Evolutionary conservation across 2,113 vertebrate species (phyloP).

Genomic region (Pedionomus torquatus): DNA sequence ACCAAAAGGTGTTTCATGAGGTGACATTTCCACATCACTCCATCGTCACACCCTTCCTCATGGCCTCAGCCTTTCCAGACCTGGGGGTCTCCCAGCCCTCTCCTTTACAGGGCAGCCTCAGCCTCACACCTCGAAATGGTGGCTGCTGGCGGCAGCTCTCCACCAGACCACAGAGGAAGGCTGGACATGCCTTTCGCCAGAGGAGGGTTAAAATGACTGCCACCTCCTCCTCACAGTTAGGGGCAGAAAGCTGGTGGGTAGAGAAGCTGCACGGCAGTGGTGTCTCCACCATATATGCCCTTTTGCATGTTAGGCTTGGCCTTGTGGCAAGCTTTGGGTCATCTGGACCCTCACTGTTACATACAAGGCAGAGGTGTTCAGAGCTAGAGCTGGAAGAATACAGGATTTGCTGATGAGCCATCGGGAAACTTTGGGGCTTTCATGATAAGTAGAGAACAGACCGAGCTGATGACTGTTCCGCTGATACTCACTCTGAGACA

Average conservation of each 20-base stretch:
- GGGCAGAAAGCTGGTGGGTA: neutral
- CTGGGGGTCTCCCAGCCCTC: neutral
- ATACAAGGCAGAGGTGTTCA: neutral
- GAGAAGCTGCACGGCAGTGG: fast-evolving
- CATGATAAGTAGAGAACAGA: neutral
- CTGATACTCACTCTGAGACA: neutral
- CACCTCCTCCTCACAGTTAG: neutral
- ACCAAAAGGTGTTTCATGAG: conserved; percentile 36
- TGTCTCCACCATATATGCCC: fast-evolving
- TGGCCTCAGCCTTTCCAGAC: neutral
- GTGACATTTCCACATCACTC: neutral
- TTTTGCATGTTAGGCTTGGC: neutral
- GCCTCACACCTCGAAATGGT: neutral
- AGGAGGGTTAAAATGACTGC: neutral
- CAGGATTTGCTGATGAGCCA: neutral
- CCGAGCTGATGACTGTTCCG: neutral
- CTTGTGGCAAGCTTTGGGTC: neutral
- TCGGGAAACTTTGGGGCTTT: neutral
- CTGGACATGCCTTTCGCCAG: neutral
- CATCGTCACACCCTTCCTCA: neutral
- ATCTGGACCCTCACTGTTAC: fast-evolving
- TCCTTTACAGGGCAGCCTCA: neutral
- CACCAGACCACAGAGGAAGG: fast-evolving
- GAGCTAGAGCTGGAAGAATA: neutral
- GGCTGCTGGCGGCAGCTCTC: neutral